Percentiles rank a stretch among this genome's conserved stretches.
Evolutionary conservation across 2,888 invertebrate species (phyloP).

Genomic region (Microplitis deprimator): DNA sequence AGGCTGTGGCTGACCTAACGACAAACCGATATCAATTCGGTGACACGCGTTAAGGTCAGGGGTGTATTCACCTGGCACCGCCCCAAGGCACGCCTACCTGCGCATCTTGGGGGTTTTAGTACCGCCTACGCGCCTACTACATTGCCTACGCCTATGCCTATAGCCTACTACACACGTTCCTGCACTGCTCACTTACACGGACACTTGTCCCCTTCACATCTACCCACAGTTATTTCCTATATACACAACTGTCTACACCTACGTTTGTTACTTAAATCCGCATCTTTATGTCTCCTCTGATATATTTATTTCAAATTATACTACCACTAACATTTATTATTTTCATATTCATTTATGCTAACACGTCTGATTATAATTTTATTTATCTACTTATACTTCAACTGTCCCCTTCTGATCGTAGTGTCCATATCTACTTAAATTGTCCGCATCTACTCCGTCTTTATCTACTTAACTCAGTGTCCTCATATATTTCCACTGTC

Average conservation of each 20-base stretch:
- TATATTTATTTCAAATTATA: neutral
- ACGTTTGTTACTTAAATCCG: conserved; percentile 45
- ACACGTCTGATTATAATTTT: neutral
- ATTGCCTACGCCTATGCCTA: conserved; percentile 42
- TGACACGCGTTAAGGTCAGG: conserved; percentile 63
- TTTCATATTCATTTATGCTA: neutral
- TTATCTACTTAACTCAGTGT: neutral
- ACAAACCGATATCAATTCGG: conserved; percentile 53
- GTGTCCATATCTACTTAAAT: neutral
- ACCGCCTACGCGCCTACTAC: conserved; percentile 64
- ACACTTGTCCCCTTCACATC: conserved; percentile 15
- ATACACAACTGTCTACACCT: conserved; percentile 39
- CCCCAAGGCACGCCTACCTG: conserved; percentile 71
- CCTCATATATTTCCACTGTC: neutral
- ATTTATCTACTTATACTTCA: neutral
- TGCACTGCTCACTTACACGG: conserved; percentile 7
- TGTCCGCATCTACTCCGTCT: neutral
- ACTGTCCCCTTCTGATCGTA: neutral
- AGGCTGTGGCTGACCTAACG: conserved; percentile 33
- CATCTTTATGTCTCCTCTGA: conserved; percentile 40
- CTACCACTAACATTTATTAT: neutral
- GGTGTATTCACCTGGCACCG: conserved; percentile 68
- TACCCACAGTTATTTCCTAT: conserved; percentile 4
- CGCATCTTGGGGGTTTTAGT: conserved; percentile 60
- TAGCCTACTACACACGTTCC: conserved; percentile 37